Percentiles rank a stretch among this genome's conserved stretches.
phyloP scores from a whole-genome alignment of 2,113 vertebrate genomes.

The Acinonyx jubatus region DNA sequence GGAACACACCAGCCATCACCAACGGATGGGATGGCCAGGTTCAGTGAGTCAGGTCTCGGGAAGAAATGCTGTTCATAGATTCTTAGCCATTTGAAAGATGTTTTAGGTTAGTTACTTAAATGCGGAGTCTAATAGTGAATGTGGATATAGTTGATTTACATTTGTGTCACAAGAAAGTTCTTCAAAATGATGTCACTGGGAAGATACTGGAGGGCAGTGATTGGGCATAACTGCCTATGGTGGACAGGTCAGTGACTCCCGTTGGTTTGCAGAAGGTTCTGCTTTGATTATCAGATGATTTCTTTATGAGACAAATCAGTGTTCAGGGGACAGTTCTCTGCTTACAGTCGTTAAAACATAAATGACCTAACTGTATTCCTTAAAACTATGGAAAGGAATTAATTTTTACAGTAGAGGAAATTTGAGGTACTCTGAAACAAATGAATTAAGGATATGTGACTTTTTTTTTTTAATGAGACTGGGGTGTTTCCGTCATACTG shows the following conservation, averaged over 20 bases:
- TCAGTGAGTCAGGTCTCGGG: neutral
- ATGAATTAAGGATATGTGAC: neutral
- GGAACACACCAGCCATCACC: neutral
- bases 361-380: neutral
- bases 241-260: constrained; percentile 56
- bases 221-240: constrained; percentile 80
- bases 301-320: neutral
- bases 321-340: neutral
- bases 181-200: neutral
- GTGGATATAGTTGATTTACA: neutral
- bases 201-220: constrained; percentile 81
- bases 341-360: neutral
- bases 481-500: neutral
- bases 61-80: neutral
- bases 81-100: neutral
- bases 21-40: neutral
- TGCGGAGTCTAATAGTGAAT: neutral
- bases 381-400: neutral
- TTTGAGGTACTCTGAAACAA: constrained; percentile 5
- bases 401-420: constrained; percentile 37
- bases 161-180: neutral
- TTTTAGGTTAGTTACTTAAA: neutral
- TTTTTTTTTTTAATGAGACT: neutral
- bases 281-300: neutral
- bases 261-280: constrained; percentile 78